These are phyloP conservation scores for Rotaria socialis DNA, from an alignment of 2,888 invertebrate genomes.

Conservation along the genomic window DNA sequence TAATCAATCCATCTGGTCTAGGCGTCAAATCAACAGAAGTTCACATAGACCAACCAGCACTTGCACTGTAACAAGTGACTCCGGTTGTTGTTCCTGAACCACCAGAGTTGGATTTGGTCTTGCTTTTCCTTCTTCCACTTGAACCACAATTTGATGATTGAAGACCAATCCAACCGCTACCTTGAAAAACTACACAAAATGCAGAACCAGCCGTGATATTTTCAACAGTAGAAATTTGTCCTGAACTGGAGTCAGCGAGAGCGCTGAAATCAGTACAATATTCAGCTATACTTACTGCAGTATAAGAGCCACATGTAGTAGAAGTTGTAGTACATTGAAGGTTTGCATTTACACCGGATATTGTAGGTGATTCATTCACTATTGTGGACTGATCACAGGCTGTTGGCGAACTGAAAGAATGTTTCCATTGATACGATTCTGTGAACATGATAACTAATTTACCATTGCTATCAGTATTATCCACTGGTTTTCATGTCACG, in stretches of 20 bases:
- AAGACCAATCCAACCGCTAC: not conserved
- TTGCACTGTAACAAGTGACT: not conserved
- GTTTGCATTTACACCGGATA: not conserved
- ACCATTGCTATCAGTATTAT: not conserved
- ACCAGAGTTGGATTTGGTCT: no score
- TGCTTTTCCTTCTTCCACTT: not conserved
- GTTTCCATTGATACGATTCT: not conserved
- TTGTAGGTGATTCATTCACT: not conserved
- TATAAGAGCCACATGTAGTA: not conserved
- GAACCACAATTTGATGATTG: not conserved
- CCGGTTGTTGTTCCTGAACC: no score
- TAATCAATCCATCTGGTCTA: not conserved
- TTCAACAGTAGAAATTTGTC: not conserved
- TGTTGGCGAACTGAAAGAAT: not conserved
- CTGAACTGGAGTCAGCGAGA: not conserved
- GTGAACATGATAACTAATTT: not conserved
- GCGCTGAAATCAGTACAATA: slow-evolving; percentile 8
- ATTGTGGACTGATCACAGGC: not conserved
- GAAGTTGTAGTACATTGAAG: not conserved
- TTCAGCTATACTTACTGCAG: not conserved
- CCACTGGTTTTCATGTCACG: not conserved
- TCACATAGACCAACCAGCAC: not conserved
- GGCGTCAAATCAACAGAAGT: not conserved
- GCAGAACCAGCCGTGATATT: not conserved
- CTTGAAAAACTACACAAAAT: not conserved